Base-by-base conservation (phyloP, 2,797 vertebrate species). In the Threskiornis aethiopicus region DNA sequence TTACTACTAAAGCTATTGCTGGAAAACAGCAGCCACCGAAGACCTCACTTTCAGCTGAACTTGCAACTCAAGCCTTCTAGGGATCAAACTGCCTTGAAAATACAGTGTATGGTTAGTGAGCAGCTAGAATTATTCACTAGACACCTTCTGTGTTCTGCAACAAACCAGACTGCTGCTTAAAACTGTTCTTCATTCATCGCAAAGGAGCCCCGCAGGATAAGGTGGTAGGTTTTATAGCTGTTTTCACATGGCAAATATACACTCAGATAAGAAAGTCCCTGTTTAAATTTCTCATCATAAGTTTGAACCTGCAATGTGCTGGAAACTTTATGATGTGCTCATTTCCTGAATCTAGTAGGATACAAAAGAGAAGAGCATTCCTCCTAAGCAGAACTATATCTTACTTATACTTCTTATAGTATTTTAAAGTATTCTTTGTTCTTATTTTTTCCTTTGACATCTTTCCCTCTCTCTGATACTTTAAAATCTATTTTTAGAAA, bases 61-160 rank as follows among this genome's bases (percentile, higher is more conserved):
- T 64, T 51, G 26, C 33, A 61, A 33, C 15, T 73, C 51, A 33
- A 70, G n/a, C 1, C 9, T 70, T 14, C 4, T 8, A 70, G 8
- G 11, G 44, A 66, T 67, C n/a, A 51, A 71, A 37, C 13, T 75
- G n/a, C 14, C 46, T 46, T 84, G 41, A 61, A 92, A 94, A 81
- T 59, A 64, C 0, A 1, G 25, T 51, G 18, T 47, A 19, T 1
- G 0, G 10, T 46, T 37, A 47, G 13, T 41, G 13, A 29, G 11
- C 70, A 62, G 58, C 24, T 11, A 35, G 39, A 84, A 35, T 51
- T 49, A 24, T 17, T 51, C 28, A 57, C 24, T 22, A 29, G 31
- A 55, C 6, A 42, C 9, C 5, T 35, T 44, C 37, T 59, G 28
- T 33, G 28, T 80, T 91, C 47, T 31, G 25, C 57, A 55, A 37